Evolutionary conservation across 2,888 invertebrate genomes (phyloP), one percentile per base, ranked within the genome.

Genomic region (Sphaerophoria rueppellii): DNA sequence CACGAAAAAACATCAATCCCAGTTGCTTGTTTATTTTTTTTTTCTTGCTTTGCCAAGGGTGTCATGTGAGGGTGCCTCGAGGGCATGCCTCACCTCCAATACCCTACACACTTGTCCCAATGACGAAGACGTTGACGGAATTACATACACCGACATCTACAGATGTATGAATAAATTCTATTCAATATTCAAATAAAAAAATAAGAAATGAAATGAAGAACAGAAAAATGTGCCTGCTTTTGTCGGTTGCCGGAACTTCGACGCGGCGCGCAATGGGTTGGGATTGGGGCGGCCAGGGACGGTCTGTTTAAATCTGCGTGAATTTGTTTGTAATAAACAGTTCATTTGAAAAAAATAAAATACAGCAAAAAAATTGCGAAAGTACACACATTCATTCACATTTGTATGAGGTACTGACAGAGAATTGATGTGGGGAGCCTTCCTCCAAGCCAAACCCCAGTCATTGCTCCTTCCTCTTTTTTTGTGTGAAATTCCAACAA

Each of bases 291-390:
- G 43, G 79, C 60, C 43, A 69, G 63, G 69, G 67, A 61, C 73
- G 69, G 40, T 52, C 61, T 52, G 72, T 60, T 78, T 60, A 78
- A 79, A 79, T 79, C 72, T 79, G 65, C 72, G 78, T 79, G 72
- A 79, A 73, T 79, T 79, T 80, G 54, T 69, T 69, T 69, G 74
- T 63, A 80, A 69, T 69, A 74, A 74, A 69, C 73, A 80, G 73
- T 69, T 73, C 61, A 74, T 80, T 80, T 69, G 54, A 60, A 74
- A 79, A 58, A 24, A 24, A 24, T 24, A 24, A 24, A 24, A 24
- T 24, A 24, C 24, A 57, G n/a, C 24, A 54, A 32, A 55, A 34
- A 67, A 73, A 73, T 50, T 78, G 43, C 9, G 58, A 58, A 52
- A 78, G 16, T 50, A 65, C 63, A 50, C 57, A 71, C 63, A 48